Evolutionary conservation across 2,113 vertebrate genomes (phyloP).

Genomic region (Columba livia): DNA sequence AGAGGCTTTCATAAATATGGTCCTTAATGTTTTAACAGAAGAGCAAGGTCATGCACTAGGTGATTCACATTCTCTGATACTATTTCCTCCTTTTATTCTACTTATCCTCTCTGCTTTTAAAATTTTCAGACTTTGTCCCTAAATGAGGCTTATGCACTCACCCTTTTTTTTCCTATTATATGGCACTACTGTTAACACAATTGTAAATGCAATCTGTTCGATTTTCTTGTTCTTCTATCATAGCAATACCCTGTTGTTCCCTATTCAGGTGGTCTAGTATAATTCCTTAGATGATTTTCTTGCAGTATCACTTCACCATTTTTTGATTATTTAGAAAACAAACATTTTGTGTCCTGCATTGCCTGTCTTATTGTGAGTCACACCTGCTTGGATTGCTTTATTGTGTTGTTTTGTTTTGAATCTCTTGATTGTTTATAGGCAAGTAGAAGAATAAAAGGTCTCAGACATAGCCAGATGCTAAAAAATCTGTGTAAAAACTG

Average conservation of each 20-base stretch:
- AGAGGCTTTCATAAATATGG: background rate
- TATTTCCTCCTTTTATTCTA: background rate
- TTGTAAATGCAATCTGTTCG: background rate
- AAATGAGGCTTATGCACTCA: background rate
- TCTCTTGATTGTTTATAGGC: background rate
- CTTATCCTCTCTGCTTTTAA: background rate
- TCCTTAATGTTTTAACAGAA: background rate
- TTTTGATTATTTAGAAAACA: background rate
- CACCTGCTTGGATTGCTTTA: background rate
- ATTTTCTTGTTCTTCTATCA: background rate
- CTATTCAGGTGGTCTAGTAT: background rate
- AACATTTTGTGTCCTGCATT: accelerated
- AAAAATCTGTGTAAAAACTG: background rate
- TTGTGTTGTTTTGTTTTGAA: background rate
- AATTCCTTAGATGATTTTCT: background rate
- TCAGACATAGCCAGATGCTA: background rate
- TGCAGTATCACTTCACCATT: background rate
- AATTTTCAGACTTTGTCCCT: background rate
- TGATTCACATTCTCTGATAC: background rate
- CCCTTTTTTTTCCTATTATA: background rate
- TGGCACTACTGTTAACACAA: background rate
- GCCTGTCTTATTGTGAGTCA: background rate
- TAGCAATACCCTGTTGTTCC: background rate
- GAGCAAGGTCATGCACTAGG: background rate
- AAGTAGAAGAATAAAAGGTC: background rate